phyloP scores from a whole-genome alignment of 1,140 invertebrate species.

The Phortica variegata region DNA sequence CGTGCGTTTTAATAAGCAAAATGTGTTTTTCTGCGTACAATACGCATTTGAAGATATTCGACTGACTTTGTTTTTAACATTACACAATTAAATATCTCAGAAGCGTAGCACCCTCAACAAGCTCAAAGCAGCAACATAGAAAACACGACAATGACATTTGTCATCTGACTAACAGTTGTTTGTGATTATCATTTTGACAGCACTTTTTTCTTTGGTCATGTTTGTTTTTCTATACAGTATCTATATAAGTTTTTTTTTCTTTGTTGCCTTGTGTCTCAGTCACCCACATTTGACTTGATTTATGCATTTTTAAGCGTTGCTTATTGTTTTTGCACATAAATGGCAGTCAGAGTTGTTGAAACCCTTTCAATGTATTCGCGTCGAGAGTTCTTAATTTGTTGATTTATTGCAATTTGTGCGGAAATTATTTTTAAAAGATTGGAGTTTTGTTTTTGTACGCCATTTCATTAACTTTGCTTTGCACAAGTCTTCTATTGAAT shows the following conservation, averaged over 20 bases:
- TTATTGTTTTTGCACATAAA: slow-evolving; percentile 54
- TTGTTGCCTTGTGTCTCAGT: slow-evolving; percentile 25
- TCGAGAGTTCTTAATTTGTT: slow-evolving; percentile 37
- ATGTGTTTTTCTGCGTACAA: slow-evolving; percentile 38
- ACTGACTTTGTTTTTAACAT: slow-evolving; percentile 9
- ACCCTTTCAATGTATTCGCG: slow-evolving; percentile 22
- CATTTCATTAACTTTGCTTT: neutral
- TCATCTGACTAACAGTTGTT: slow-evolving; percentile 53
- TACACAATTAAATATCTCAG: slow-evolving; percentile 9
- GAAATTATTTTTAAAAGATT: slow-evolving; percentile 28
- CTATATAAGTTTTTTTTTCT: slow-evolving; percentile 35
- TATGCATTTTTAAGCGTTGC: slow-evolving; percentile 56
- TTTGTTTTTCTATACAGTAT: slow-evolving; percentile 11
- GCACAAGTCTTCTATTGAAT: neutral
- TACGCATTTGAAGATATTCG: too few relatives aligned
- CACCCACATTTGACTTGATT: slow-evolving; percentile 28
- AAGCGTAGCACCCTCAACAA: slow-evolving; percentile 3
- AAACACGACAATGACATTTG: slow-evolving; percentile 35
- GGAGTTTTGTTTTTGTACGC: slow-evolving; percentile 4
- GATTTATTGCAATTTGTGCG: slow-evolving; percentile 37
- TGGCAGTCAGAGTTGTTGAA: slow-evolving; percentile 30
- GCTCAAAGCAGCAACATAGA: neutral
- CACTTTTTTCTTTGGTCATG: slow-evolving; percentile 18
- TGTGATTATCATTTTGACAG: slow-evolving; percentile 55
- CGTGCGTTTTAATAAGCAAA: slow-evolving; percentile 39